Evolutionary conservation across 2,888 invertebrate genomes (phyloP), one percentile per base, ranked within the genome.

Genomic region (Eristalis pertinax): DNA sequence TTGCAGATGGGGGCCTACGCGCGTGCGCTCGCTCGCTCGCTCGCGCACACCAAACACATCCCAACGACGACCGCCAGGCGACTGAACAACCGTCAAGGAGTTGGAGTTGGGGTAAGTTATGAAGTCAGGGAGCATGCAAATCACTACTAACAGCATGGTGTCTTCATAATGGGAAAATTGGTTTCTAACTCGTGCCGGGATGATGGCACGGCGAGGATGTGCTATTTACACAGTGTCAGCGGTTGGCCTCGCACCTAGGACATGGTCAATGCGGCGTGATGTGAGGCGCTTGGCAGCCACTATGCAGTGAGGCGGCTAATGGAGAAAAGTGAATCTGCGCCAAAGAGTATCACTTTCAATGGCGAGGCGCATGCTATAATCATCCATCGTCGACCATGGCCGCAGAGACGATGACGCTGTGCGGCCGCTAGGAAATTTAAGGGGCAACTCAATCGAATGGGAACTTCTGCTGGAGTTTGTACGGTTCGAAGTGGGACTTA

Each of bases 141-240:
- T 87, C 87, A 87, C 87, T 87, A 84, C 87, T 84, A 87, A 87
- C 87, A 84, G 87, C 87, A 87, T 87, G 87, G 87, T 87, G 87
- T 87, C 87, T 87, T 87, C 84, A 87, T 87, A 87, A 87, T 87
- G 87, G 87, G 87, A 84, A 87, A 87, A 87, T 87, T 87, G 87
- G 84, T 84, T 87, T 87, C 87, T 84, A 87, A 87, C 84, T 84
- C 87, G 87, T 87, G 84, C 87, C 84, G 84, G 75, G 56, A 67
- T 79, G 84, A 50, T 81, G 41, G 72, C 70, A 72, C 64, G 74
- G 79, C 69, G 41, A 68, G 63, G 35, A 63, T 80, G 78, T 79
- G 77, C 50, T 77, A 77, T 77, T 80, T 86, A 86, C 82, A 86
- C 69, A 80, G 72, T 70, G 67, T 60, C 70, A 63, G 50, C 68